A percentile compares a stretch with the other conserved stretches of the same genome.
Conservation (phyloP, 2,888 invertebrate species). For the Nomada ferruginata region DNA sequence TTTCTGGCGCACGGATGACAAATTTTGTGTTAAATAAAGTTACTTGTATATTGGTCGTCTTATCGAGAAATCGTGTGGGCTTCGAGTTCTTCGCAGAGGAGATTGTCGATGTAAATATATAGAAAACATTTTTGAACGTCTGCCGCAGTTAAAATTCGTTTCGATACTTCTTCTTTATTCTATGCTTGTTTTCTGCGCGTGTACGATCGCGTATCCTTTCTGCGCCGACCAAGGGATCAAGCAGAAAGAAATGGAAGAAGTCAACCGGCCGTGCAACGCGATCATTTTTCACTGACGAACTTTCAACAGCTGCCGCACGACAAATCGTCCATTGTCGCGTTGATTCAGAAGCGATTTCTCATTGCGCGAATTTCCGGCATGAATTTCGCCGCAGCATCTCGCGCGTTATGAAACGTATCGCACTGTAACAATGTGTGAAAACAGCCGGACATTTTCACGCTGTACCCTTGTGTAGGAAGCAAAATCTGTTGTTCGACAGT, state of each 20-base stretch:
- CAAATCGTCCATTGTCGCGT: conserved; percentile 51
- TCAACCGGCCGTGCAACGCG: conserved; percentile 6
- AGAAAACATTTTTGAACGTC: too few species aligned
- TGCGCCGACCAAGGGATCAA: background rate
- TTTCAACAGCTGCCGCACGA: conserved; percentile 53
- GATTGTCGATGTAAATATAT: too few species aligned
- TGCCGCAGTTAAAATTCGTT: too few species aligned
- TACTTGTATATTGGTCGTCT: too few species aligned
- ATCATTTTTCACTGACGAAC: conserved; percentile 56
- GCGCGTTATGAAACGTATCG: conserved; percentile 34
- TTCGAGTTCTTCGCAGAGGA: too few species aligned
- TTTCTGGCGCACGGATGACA: too few species aligned
- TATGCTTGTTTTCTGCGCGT: background rate
- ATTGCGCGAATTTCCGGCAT: conserved; percentile 27
- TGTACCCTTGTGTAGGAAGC: background rate
- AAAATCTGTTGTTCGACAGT: background rate
- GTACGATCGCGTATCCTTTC: background rate
- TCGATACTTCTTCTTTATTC: background rate
- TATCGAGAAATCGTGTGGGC: too few species aligned
- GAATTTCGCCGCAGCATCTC: conserved; percentile 7
- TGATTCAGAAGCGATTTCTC: conserved; percentile 56
- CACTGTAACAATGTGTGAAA: conserved; percentile 7
- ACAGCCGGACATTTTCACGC: conserved; percentile 12
- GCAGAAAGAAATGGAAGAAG: background rate
- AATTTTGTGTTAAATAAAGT: too few species aligned